Evolutionary conservation across 2,888 invertebrate genomes (phyloP).

Genomic region (Tenthredo notha): DNA sequence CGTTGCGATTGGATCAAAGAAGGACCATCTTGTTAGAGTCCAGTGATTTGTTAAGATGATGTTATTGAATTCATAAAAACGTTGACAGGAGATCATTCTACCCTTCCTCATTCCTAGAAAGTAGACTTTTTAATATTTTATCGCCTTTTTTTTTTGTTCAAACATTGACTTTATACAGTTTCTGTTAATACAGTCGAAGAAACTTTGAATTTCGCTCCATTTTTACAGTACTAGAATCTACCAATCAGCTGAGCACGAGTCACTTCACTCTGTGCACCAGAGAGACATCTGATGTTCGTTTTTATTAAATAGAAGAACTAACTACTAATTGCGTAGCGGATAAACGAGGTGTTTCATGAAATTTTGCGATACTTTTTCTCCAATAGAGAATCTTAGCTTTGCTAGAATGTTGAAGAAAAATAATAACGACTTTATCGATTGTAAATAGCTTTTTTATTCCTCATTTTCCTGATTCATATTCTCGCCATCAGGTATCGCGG

Average conservation of each 20-base stretch:
- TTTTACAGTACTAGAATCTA: background rate
- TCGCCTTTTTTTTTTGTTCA: background rate
- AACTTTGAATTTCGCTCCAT: background rate
- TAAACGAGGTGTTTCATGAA: background rate
- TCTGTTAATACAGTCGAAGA: background rate
- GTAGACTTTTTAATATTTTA: background rate
- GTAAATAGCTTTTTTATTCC: background rate
- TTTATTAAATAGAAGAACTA: background rate
- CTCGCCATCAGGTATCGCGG: background rate
- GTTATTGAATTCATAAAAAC: background rate
- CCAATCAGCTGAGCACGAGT: background rate
- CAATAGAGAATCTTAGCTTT: background rate
- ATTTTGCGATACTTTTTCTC: background rate
- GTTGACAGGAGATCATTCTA: background rate
- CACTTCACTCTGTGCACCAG: background rate
- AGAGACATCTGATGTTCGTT: background rate
- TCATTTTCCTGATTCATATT: background rate
- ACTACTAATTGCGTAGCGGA: background rate
- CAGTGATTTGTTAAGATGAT: background rate
- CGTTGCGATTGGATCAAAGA: background rate
- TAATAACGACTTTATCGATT: background rate
- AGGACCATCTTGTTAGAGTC: background rate
- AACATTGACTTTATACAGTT: background rate
- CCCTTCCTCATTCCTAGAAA: too few relatives aligned
- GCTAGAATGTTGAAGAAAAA: background rate